Evolutionary conservation across 2,113 vertebrate genomes (phyloP), one percentile per base, ranked within the genome.

Genomic region (Sialia sialis): DNA sequence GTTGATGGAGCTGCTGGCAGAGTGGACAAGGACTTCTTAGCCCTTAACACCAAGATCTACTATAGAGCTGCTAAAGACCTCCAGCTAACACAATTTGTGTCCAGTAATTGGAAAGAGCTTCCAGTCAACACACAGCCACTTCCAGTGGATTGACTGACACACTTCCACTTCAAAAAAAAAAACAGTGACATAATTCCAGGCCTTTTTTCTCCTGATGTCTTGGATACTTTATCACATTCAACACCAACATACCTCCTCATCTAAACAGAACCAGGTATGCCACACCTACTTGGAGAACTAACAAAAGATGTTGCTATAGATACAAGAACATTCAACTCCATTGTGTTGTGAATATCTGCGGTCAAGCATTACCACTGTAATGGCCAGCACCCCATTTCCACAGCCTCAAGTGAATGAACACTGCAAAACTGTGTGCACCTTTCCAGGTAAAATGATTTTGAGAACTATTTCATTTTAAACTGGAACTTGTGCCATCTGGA

Each of bases 121-220:
- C 0, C 0, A 62, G 75, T 4, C 1, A 66, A 70, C 0, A 1
- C 16, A 34, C 9, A 38, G 44, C 44, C 26, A 32, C 21, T 55
- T 49, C 59, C 4, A 89, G 34, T 11, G 16, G 32, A 82, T 29
- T 86, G 68, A 75, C 16, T 46, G 34, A 83, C 44, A 41, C 12
- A 26, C 11, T 52, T 32, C 36, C 25, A 21, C 7, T 70, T 25
- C 34, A 2, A 44, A 67, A 56, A 87, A 87, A 63, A 66, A 69
- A 68, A 4, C 13, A 27, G 7, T 22, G 75, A 73, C 62, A 6
- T 25, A 75, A 79, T 64, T 83, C 32, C 58, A 55, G 13, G 8
- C 26, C 16, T 59, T 86, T 85, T 86, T 89, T 72, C 23, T 72
- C 43, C 83, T 27, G 25, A 9, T 27, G n/a, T 46, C 63, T 63